Evolutionary conservation across 92 coral and sea anemone species (phyloP), one percentile per base, ranked within the genome.

Genomic region (Metridium senile): DNA sequence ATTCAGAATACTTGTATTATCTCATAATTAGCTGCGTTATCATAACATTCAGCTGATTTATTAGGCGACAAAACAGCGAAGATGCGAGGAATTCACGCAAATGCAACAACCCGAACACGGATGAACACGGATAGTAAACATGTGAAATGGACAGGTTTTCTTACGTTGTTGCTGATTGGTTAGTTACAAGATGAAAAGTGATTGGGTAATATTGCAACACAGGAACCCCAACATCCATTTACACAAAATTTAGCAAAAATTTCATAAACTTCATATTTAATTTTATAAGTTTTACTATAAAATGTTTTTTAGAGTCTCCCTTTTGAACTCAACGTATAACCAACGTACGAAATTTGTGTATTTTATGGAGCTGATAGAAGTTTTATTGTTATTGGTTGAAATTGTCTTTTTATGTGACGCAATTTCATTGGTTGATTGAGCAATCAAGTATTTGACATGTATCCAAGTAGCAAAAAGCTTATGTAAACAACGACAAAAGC

Each of bases 381-480:
- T 13, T 39, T 6, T 39, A 6, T 59, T 59, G 8, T 59, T 26
- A 59, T 59, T 59, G 65, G 65, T 16, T 26, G 2, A 59, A 59
- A n/a, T 1, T 23, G 29, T 8, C 10, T 16, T 59, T 16, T 46
- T 49, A 1, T 73, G 33, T 57, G 17, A 28, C 25, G 46, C 18
- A 23, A 28, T 58, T 6, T 73, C 51, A 73, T 73, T 73, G 78
- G 78, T 33, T 58, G 2, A 13, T 63, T 22, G 30, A 63, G 31
- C 35, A 62, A 4, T 47, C 1, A 35, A 23, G 34, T 7, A 2
- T 49, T 53, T 51, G 65, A 25, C 49, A 72, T 72, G 77, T 72
- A 32, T 51, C 77, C 77, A 72, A 72, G 82, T 66, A 33, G 21
- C 66, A 68, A 67, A 64, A 69, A 54, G 19, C 71, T 28, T 18